Conservation (phyloP, 2,797 vertebrate genomes). For the Phoeniculus purpureus region DNA sequence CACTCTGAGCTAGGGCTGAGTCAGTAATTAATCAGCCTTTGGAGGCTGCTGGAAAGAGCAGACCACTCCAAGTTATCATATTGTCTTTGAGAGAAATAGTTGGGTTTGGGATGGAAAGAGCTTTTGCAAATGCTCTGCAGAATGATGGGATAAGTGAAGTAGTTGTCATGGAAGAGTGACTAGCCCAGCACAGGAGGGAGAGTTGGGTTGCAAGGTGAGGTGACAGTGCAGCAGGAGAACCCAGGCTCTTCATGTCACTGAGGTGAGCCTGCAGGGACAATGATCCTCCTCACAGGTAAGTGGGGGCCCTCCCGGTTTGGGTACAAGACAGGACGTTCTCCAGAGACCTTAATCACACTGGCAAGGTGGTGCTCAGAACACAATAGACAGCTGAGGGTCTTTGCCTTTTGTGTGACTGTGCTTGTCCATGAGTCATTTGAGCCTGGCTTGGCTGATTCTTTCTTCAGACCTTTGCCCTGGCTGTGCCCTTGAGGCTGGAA, state of each 20-base stretch:
- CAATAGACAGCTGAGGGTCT: not conserved
- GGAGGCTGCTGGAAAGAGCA: slow-evolving; percentile 44
- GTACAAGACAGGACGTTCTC: not conserved
- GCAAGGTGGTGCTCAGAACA: not conserved
- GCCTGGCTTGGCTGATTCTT: not conserved
- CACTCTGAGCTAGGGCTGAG: not conserved
- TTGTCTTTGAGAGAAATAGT: not conserved
- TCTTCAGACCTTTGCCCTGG: slow-evolving; percentile 20
- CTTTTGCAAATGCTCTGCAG: not conserved
- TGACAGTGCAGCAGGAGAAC: not conserved
- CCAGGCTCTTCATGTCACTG: not conserved
- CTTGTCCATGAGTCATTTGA: not conserved
- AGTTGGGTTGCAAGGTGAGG: not conserved
- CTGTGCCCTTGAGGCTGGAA: slow-evolving; percentile 28
- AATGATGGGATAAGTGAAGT: not conserved
- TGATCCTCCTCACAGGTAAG: not conserved
- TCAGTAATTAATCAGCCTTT: slow-evolving; percentile 47
- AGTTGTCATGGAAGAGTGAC: not conserved
- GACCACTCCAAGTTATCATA: slow-evolving; percentile 4
- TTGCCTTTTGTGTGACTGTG: not conserved
- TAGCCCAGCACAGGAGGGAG: not conserved
- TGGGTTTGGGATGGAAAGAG: not conserved
- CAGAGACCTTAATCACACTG: not conserved
- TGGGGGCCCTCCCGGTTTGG: not conserved
- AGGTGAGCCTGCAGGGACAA: not conserved